Evolutionary conservation across 2,113 vertebrate genomes (phyloP).

Genomic region (Elephantulus edwardii): DNA sequence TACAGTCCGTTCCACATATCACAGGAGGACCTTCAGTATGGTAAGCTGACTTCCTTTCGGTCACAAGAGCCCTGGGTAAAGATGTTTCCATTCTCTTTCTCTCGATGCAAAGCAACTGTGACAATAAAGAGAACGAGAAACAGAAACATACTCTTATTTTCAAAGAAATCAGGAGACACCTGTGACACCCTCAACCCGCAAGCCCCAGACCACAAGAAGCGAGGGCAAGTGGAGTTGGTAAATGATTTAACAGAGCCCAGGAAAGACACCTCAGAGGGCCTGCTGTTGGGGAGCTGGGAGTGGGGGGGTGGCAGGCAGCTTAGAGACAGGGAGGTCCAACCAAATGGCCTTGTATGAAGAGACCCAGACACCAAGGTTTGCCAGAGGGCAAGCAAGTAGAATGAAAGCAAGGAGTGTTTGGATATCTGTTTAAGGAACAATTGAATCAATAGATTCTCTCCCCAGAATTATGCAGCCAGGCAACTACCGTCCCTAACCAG

Average conservation of each 20-base stretch:
- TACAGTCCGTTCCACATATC: not conserved
- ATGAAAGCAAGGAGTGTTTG: not conserved
- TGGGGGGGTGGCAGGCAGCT: rapidly evolving
- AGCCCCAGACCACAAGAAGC: not conserved
- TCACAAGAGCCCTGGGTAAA: not conserved
- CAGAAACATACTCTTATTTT: constrained; percentile 28
- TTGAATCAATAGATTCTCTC: not conserved
- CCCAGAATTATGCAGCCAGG: not conserved
- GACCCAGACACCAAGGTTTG: not conserved
- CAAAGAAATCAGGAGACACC: constrained; percentile 48
- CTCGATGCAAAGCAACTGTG: not conserved
- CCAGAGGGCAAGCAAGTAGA: not conserved
- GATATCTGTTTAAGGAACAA: not conserved
- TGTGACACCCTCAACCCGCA: constrained; percentile 17
- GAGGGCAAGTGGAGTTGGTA: constrained; percentile 4
- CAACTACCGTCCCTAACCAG: not conserved
- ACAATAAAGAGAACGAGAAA: not conserved
- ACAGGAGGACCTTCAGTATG: rapidly evolving
- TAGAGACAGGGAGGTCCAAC: no score
- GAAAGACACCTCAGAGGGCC: not conserved
- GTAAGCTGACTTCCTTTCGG: not conserved
- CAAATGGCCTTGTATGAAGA: not conserved
- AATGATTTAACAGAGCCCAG: constrained; percentile 27
- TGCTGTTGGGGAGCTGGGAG: rapidly evolving
- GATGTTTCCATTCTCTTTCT: not conserved